Conservation (phyloP, 2,888 invertebrate species). For the Ctena decussata region DNA sequence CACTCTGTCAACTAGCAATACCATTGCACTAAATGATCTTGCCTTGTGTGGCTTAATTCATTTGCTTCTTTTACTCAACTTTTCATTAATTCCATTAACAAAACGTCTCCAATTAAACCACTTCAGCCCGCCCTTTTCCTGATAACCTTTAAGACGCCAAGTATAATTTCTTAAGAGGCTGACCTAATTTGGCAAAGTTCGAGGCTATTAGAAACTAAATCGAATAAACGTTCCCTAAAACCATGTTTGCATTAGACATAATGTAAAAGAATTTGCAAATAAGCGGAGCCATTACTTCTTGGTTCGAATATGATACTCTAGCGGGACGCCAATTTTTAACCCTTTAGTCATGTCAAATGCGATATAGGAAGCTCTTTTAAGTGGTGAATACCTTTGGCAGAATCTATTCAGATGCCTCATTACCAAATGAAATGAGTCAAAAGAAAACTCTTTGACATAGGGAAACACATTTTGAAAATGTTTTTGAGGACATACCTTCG, state of each 20-base stretch:
- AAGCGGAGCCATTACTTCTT: neutral
- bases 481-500: no score
- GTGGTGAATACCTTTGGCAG: neutral
- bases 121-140: neutral
- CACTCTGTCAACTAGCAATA: no score
- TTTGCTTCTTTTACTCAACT: neutral
- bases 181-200: neutral
- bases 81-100: neutral
- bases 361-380: neutral
- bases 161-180: neutral
- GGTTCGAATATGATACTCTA: neutral
- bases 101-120: neutral
- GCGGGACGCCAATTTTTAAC: neutral
- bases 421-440: neutral
- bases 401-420: neutral
- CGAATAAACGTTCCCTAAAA: neutral
- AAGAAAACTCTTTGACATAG: neutral
- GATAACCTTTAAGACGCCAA: slow-evolving; percentile 1
- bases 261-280: neutral
- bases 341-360: neutral
- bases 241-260: neutral
- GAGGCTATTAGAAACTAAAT: neutral
- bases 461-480: no score
- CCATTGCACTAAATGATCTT: neutral
- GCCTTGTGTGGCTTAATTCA: neutral